Base-by-base conservation (phyloP, 2,113 vertebrate genomes). In the Tricholaema leucomelas region DNA sequence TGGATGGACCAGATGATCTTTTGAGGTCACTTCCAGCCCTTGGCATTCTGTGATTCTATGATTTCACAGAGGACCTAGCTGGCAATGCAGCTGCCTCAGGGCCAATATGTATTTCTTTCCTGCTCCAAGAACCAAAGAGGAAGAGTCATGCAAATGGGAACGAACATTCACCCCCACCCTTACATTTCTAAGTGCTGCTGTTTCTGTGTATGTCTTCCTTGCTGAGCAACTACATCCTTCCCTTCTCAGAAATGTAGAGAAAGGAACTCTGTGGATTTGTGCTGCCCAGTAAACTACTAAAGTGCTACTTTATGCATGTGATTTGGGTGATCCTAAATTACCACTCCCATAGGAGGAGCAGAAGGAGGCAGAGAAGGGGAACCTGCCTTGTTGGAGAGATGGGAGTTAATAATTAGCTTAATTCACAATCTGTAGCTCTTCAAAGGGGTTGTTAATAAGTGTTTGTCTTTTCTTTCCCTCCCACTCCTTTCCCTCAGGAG, bases 401-500 rank as follows among this genome's bases (percentile, higher is more conserved):
- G 55, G 10, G 61, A 95, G 83, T 94, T 94, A 95, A 94, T 95
- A 92, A 92, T 89, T 75, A 81, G 55, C 91, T 95, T 93, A 91
- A 96, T 93, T 96, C 20, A 6, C 88, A 81, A 67, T 85, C 73
- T 92, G 20, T 24, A 67, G 66, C 78, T 94, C 85, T 96, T 96
- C 91, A 95, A 96, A 96, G 93, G 79, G 94, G 59, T 78, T 93
- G 88, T 44, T 96, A 96, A 96, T 96, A 96, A 93, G 67, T 91
- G 92, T 92, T 94, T 96, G 92, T 95, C 87, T 84, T 94, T 40
- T 78, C 28, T 81, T 96, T 93, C 55, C 88, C 93, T 94, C 92
- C 94, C 55, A 85, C 88, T 92, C 42, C 44, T 91, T 94, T 92
- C 67, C 93, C 92, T 38, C 59, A 86, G 92, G 94, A 96, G 79